Conservation (phyloP, 2,888 invertebrate genomes). For the Heliconius erato region DNA sequence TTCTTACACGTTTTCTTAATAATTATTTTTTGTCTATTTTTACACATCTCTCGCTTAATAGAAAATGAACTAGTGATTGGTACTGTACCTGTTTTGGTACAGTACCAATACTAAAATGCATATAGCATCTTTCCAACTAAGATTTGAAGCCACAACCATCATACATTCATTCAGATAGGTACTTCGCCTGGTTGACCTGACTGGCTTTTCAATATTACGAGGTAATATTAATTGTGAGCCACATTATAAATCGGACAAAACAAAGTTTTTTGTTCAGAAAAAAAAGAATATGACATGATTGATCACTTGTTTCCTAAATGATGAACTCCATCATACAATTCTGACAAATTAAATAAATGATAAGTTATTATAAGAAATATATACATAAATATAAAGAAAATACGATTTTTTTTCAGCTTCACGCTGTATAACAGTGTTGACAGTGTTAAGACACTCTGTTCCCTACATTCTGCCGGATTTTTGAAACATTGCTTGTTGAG, state of each 20-base stretch:
- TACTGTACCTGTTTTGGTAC: no score
- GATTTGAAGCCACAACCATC: not conserved
- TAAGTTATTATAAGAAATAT: slow-evolving; percentile 12
- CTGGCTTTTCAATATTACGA: not conserved
- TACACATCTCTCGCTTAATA: no score
- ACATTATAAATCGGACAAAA: slow-evolving; percentile 5
- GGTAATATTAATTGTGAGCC: not conserved
- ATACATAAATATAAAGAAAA: not conserved
- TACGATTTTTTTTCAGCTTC: no score
- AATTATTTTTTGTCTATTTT: no score
- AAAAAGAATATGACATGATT: not conserved
- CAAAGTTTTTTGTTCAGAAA: not conserved
- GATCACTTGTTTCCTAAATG: slow-evolving; percentile 1
- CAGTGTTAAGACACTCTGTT: no score
- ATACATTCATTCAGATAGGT: not conserved
- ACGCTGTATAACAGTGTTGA: no score
- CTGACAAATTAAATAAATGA: slow-evolving; percentile 1
- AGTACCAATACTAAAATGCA: no score
- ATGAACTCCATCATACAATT: slow-evolving; percentile 2
- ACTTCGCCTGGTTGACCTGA: not conserved
- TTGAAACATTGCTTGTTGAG: no score
- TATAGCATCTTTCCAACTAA: not conserved
- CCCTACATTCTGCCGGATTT: no score
- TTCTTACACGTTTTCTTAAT: no score
- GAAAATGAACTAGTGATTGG: no score